These are phyloP conservation scores for Lanius collurio DNA, from an alignment of 2,113 vertebrate genomes.

Conservation along the genomic window DNA sequence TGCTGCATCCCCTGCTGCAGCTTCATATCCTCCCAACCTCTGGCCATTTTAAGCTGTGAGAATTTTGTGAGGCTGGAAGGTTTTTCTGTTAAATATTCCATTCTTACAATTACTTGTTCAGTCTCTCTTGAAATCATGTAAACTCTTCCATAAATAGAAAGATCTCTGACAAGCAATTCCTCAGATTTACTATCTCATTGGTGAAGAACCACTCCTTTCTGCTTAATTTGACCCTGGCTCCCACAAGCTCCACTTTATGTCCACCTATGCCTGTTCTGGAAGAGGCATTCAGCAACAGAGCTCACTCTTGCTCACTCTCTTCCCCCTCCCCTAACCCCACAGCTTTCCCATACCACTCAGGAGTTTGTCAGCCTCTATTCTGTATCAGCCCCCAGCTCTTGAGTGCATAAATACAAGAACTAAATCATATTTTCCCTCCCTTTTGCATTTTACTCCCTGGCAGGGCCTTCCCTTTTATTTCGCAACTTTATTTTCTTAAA, in stretches of 20 bases:
- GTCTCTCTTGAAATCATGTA: neutral
- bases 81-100: neutral
- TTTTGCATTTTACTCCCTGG: neutral
- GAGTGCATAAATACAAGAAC: neutral
- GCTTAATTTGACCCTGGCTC: neutral
- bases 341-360: neutral
- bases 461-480: neutral
- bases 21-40: neutral
- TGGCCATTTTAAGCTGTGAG: neutral
- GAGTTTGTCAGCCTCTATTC: neutral
- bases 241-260: neutral
- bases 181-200: neutral
- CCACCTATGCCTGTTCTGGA: neutral
- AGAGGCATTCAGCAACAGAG: neutral
- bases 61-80: neutral
- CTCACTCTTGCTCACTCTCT: too few species aligned
- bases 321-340: rapidly evolving
- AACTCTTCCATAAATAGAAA: neutral
- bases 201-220: neutral
- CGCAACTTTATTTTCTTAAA: neutral
- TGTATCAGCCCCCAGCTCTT: rapidly evolving
- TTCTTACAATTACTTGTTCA: neutral
- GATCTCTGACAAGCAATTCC: neutral
- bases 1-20: neutral
- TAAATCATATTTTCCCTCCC: neutral